Evolutionary conservation across 2,888 invertebrate species (phyloP), one percentile per base, ranked within the genome.

Genomic region (Acleris emargana): DNA sequence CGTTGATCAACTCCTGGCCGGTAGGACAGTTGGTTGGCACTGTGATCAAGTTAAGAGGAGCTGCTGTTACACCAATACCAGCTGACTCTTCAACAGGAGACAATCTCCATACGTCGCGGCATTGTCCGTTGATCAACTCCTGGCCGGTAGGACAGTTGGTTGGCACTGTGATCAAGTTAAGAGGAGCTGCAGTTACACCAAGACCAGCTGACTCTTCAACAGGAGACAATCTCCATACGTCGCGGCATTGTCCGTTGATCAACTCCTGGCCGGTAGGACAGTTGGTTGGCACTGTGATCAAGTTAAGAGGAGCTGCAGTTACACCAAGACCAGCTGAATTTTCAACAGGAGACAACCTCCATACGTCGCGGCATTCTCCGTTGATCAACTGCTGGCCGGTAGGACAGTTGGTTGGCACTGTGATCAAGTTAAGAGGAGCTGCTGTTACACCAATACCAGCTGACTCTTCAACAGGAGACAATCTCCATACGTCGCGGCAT

Each of bases 161-260:
- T 32, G 68, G 69, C n/a, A 67, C 68, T 13, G 57, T 64, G 1
- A 70, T 62, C 7, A 55, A 63, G 62, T 67, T 62, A 47, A 64
- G 20, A 38, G 47, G 7, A 7, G 53, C 49, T 1, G 20, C 25
- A n/a, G n/a, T n/a, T n/a, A n/a, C n/a, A n/a, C n/a, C n/a, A n/a
- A n/a, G n/a, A n/a, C n/a, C n/a, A n/a, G n/a, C n/a, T n/a, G n/a
- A n/a, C n/a, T n/a, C n/a, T n/a, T n/a, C n/a, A n/a, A n/a, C n/a
- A n/a, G n/a, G n/a, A n/a, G n/a, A n/a, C n/a, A n/a, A n/a, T n/a
- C n/a, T n/a, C n/a, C n/a, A n/a, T n/a, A 55, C 55, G 32, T 69
- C 71, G 7, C 63, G 66, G 55, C 72, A 69, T 51, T n/a, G 57
- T 55, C 76, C 77, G 59, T 77, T 77, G 6, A 72, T 62, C 52